phyloP scores from a whole-genome alignment of 2,888 invertebrate species.

The Helicoverpa assulta region DNA sequence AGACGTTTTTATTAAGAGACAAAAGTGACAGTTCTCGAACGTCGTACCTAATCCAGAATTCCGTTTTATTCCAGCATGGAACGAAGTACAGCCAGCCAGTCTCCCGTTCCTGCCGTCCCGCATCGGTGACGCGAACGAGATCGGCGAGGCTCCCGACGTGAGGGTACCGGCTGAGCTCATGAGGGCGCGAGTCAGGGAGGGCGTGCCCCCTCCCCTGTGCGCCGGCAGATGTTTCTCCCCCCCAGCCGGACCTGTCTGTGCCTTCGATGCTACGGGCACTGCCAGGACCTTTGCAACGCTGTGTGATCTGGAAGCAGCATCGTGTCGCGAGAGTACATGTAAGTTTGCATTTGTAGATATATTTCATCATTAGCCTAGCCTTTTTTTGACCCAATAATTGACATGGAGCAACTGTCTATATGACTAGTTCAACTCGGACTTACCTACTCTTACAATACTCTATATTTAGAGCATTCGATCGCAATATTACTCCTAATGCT shows the following conservation, averaged over 20 bases:
- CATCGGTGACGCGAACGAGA: slow-evolving; percentile 73
- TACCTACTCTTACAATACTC: too few relatives aligned
- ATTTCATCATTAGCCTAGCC: too few relatives aligned
- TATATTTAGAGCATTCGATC: too few relatives aligned
- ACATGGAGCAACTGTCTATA: too few relatives aligned
- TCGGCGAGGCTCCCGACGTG: slow-evolving; percentile 66
- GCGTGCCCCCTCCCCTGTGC: slow-evolving; percentile 84
- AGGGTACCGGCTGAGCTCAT: slow-evolving; percentile 71
- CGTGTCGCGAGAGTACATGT: slow-evolving; percentile 91
- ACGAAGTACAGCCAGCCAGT: slow-evolving; percentile 76
- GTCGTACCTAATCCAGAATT: neutral
- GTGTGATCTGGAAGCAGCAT: slow-evolving; percentile 89
- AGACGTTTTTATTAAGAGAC: too few relatives aligned
- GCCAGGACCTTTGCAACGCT: slow-evolving; percentile 90
- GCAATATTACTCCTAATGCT: too few relatives aligned
- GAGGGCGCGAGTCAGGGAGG: slow-evolving; percentile 79
- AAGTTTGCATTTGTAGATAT: slow-evolving; percentile 67
- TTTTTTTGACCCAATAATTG: too few relatives aligned
- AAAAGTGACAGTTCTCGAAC: neutral
- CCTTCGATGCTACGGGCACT: slow-evolving; percentile 89
- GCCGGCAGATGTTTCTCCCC: slow-evolving; percentile 81
- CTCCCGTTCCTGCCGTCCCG: slow-evolving; percentile 78
- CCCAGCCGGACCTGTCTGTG: slow-evolving; percentile 89
- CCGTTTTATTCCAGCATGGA: slow-evolving; percentile 76
- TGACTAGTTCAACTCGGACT: too few relatives aligned